Evolutionary conservation across 2,113 vertebrate genomes (phyloP).

Genomic region (Myxocyprinus asiaticus): DNA sequence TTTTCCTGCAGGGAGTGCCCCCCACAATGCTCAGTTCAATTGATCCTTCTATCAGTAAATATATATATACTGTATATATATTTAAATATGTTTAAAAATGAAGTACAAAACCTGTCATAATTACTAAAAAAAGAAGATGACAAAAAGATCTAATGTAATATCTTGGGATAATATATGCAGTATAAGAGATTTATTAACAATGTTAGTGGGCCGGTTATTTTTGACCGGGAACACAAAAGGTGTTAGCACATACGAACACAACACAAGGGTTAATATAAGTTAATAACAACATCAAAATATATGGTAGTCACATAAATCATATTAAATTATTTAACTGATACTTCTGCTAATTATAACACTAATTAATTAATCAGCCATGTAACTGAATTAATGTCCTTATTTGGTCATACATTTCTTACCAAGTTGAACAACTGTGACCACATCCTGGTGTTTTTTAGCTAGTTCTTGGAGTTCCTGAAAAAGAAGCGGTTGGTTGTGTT

Average conservation of each 20-base stretch:
- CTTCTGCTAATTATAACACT: neutral
- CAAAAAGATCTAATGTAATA: no score
- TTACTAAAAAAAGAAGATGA: no score
- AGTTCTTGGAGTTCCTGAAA: constrained; percentile 37
- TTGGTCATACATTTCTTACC: constrained; percentile 21
- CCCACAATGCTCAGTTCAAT: no score
- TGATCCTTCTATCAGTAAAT: no score
- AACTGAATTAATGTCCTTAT: neutral
- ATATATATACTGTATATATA: neutral
- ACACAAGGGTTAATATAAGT: neutral
- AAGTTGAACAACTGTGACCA: constrained; percentile 38
- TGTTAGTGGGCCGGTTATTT: no score
- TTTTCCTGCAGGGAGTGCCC: no score
- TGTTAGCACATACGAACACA: no score
- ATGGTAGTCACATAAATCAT: neutral
- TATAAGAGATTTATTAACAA: no score
- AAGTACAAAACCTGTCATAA: no score
- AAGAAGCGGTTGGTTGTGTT: neutral
- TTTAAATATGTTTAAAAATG: no score
- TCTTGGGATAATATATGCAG: no score
- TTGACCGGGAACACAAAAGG: no score
- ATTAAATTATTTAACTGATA: neutral
- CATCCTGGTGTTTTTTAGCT: constrained; percentile 27
- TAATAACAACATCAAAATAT: neutral
- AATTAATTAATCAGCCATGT: neutral